Evolutionary conservation across 2,113 vertebrate genomes (phyloP), one percentile per base, ranked within the genome.

Genomic region (Ceyx melanurus): DNA sequence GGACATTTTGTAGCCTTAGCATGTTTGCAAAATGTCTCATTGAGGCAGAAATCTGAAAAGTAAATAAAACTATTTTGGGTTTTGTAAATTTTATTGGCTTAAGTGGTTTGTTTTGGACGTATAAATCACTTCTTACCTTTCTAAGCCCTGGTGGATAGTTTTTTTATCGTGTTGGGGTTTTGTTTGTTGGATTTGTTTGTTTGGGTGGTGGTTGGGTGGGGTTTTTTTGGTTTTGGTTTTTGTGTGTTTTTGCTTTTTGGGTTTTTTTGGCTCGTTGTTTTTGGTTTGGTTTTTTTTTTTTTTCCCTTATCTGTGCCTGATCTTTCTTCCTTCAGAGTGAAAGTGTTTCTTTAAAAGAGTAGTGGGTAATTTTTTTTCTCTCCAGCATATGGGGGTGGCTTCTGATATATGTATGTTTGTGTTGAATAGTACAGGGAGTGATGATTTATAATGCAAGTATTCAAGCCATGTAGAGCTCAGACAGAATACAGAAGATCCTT

Each of bases 31-130:
- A 98, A 97, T 97, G 98, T 98, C 98, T 98, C 97, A 95, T 97
- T 66, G 94, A 97, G 95, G 96, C 97, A 97, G 96, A 97, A 96
- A 96, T 96, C 94, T 94, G 95, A 92, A 93, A 98, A 97, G 95
- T 97, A 95, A 98, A 98, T 98, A 98, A 98, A 98, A 97, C 95
- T 98, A 98, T 98, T 98, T 98, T 98, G 98, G 97, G 96, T 98
- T 98, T 98, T 98, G 95, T 91, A 96, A 92, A 93, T 65, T 92
- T 74, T 66, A 85, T 89, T 95, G 96, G 82, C 70, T 94, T 82
- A 86, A 88, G 83, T 77, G 40, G 79, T 93, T 96, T 97, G 61
- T 95, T 95, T 75, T 62, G 77, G 57, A n/a, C 45, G 29, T 4
- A 3, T 77, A 42, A 90, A 48, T 45, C 37, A n/a, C 45, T 82